Percentiles rank a stretch among this genome's conserved stretches.
phyloP scores from a whole-genome alignment of 2,888 invertebrate genomes.

The Synergus itoensis region DNA sequence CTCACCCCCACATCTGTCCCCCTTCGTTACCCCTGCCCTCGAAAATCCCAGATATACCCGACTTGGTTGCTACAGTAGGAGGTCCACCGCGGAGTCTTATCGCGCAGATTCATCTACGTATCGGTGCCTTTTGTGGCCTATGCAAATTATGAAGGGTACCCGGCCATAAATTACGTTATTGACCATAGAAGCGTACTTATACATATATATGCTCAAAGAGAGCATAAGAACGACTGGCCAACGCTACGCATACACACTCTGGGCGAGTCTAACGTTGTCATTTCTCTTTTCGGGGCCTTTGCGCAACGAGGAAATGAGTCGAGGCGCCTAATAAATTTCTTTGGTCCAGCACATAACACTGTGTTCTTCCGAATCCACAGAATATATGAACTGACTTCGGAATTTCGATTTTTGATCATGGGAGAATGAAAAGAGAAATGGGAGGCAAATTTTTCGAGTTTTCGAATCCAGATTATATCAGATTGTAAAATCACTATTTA shows the following conservation, averaged over 20 bases:
- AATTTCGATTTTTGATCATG: conserved; percentile 20
- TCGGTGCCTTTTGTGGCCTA: conserved; percentile 72
- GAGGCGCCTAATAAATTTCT: conserved; percentile 42
- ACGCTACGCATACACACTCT: conserved; percentile 54
- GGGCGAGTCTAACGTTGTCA: conserved; percentile 57
- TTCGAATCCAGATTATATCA: neutral
- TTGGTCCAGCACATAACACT: neutral
- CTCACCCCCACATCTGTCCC: neutral
- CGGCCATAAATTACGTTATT: conserved; percentile 71
- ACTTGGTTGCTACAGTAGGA: conserved; percentile 31
- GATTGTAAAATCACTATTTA: neutral
- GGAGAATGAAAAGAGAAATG: neutral
- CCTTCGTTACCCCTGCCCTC: conserved; percentile 10
- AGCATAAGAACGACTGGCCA: conserved; percentile 43
- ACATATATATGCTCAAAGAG: conserved; percentile 46
- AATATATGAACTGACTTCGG: conserved; percentile 17
- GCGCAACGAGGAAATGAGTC: conserved; percentile 42
- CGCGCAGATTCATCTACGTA: conserved; percentile 69
- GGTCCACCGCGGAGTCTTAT: conserved; percentile 63
- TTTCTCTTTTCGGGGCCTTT: conserved; percentile 46
- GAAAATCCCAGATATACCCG: conserved; percentile 27
- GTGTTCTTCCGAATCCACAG: neutral
- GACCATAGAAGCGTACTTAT: conserved; percentile 60
- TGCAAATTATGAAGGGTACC: conserved; percentile 70
- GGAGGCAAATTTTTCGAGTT: neutral